These are phyloP conservation scores for Tolypeutes matacus DNA, from an alignment of 2,797 vertebrate species.

Conservation along the genomic window DNA sequence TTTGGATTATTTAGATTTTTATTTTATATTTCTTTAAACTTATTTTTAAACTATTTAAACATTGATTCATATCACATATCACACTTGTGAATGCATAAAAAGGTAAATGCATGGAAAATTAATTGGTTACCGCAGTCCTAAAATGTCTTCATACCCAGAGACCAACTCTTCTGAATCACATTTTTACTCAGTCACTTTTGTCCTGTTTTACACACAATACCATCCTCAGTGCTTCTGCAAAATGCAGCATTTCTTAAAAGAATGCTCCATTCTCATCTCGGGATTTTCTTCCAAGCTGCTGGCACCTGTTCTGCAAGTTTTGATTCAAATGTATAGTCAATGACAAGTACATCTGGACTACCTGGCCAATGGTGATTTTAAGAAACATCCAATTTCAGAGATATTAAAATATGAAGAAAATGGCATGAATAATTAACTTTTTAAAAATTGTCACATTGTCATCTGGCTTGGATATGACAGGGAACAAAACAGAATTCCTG, in stretches of 20 bases:
- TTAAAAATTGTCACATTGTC: background rate
- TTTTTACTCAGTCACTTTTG: background rate
- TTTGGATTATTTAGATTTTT: background rate
- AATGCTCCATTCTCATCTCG: fast-evolving
- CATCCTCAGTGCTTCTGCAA: background rate
- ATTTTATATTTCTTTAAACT: background rate
- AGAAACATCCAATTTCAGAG: background rate
- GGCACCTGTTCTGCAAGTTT: background rate
- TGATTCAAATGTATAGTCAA: background rate
- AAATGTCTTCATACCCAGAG: background rate
- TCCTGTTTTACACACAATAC: background rate
- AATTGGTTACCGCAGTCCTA: background rate
- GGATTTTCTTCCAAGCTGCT: background rate
- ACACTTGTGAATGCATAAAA: background rate
- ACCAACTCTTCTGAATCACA: background rate
- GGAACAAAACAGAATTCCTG: background rate
- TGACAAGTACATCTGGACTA: background rate
- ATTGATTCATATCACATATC: background rate
- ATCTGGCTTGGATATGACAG: background rate
- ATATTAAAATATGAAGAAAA: background rate
- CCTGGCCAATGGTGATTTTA: background rate
- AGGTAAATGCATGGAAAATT: background rate
- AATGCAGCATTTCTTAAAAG: background rate
- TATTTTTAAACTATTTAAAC: background rate
- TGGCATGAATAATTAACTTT: background rate